These are phyloP conservation scores for Exaiptasia diaphana DNA, from an alignment of 64 coral and sea anemone species.

Conservation along the genomic window DNA sequence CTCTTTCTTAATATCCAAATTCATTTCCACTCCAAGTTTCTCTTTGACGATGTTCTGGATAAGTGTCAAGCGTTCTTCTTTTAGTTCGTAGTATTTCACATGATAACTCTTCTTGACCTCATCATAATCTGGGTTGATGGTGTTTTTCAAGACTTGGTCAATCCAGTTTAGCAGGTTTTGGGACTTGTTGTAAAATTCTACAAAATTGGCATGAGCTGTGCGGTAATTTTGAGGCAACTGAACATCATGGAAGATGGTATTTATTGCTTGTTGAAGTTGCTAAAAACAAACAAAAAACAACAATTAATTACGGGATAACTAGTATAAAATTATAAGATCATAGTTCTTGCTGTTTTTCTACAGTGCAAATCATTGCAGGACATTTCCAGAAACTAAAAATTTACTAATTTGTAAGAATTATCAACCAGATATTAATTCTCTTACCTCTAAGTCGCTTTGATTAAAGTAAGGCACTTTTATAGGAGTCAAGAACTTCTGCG, in stretches of 20 bases:
- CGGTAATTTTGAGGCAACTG: conserved; percentile 48
- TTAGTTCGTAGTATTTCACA: conserved; percentile 72
- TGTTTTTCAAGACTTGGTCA: conserved; percentile 53
- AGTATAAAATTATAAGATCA: background rate
- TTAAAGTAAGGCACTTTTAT: conserved; percentile 74
- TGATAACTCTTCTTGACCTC: conserved; percentile 53
- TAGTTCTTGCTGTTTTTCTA: background rate
- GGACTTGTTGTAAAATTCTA: conserved; percentile 62
- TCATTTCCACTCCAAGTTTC: conserved; percentile 49
- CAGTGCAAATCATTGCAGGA: background rate
- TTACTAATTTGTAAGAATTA: too few species aligned
- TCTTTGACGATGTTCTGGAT: conserved; percentile 80
- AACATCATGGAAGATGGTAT: conserved; percentile 95
- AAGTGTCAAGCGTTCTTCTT: conserved; percentile 78
- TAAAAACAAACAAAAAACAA: conserved; percentile 3
- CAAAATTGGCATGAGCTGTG: conserved; percentile 23
- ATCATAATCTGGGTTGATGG: conserved; percentile 62
- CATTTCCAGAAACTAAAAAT: too few species aligned
- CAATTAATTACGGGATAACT: background rate
- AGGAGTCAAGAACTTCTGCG: conserved; percentile 47
- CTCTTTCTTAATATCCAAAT: conserved; percentile 74
- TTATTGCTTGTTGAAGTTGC: conserved; percentile 11
- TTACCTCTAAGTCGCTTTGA: conserved; percentile 62
- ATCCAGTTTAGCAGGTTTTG: conserved; percentile 66
- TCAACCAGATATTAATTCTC: too few species aligned